Evolutionary conservation across 1,140 invertebrate genomes (phyloP), one percentile per base, ranked within the genome.

Genomic region (Dendroctonus ponderosae): DNA sequence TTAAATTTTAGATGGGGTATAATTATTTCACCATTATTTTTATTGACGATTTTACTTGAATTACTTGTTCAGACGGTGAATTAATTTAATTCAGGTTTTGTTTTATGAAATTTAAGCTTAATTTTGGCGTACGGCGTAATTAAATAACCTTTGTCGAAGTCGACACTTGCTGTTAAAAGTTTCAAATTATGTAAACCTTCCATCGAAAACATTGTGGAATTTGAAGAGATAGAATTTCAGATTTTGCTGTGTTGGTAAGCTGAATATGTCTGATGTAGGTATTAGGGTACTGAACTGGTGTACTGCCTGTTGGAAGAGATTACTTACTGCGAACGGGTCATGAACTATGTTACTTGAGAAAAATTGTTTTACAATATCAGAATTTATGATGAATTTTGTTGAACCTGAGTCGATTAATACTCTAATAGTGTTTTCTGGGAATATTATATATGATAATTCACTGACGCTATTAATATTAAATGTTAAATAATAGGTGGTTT

Each of bases 151-250:
- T 49, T 62, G 12, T 62, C 48, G 51, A 52, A 62, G 39, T 62
- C 39, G 6, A 52, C n/a, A 14, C 51, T 62, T 52, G 57, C 57
- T 60, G 50, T 14, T 8, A 60, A 38, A n/a, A 57, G 9, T 43
- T 57, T 57, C 15, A 60, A 38, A 39, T 62, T 62, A 37, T 62
- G 46, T 7, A 62, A 26, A 7, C 60, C 48, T 15, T 7, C 60
- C 60, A 5, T 51, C 26, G 60, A 62, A 62, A 8, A 39, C 11
- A 39, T 48, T 46, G 26, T 52, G 57, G 37, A 60, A 60, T 46
- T 60, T 60, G 46, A 63, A 63, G 11, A 63, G 38, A 57, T 43
- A 57, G 48, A 65, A 57, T 65, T 65, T 65, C 5, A 65, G 7
- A 8, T 57, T n/a, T 57, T 3, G 12, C 6, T 8, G 9, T 39